phyloP scores from a whole-genome alignment of 2,888 invertebrate species.

The Teleiodes luculella region DNA sequence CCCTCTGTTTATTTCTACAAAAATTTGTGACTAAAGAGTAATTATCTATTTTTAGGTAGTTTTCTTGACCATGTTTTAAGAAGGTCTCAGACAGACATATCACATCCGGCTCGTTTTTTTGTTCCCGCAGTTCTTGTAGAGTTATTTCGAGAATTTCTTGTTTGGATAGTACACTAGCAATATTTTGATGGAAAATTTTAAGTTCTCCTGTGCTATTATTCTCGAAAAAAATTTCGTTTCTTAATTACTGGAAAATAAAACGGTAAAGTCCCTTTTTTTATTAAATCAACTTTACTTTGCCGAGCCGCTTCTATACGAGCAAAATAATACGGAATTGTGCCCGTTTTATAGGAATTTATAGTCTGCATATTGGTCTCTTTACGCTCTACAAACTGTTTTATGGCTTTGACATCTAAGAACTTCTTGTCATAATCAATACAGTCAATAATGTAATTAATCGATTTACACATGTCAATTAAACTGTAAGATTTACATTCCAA shows the following conservation, averaged over 20 bases:
- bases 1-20: slow-evolving; percentile 15
- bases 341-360: not conserved
- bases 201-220: not conserved
- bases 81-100: slow-evolving; percentile 20
- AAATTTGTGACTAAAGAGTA: slow-evolving; percentile 13
- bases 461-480: slow-evolving; percentile 1
- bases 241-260: not conserved
- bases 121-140: slow-evolving; percentile 9
- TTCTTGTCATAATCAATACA: slow-evolving; percentile 8
- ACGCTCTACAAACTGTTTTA: not conserved
- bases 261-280: not conserved
- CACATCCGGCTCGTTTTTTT: slow-evolving; percentile 11
- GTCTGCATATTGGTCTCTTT: not conserved
- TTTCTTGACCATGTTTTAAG: slow-evolving; percentile 8
- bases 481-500: not conserved
- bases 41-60: slow-evolving; percentile 5
- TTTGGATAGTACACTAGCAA: slow-evolving; percentile 14
- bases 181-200: slow-evolving; percentile 19
- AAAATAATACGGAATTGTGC: not conserved
- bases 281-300: not conserved
- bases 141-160: slow-evolving; percentile 16
- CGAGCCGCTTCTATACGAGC: not conserved
- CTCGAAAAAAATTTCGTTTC: not conserved
- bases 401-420: slow-evolving; percentile 3
- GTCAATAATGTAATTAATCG: slow-evolving; percentile 5